Base-by-base conservation (phyloP, 2,888 invertebrate genomes). In the Plagodis dolabraria region DNA sequence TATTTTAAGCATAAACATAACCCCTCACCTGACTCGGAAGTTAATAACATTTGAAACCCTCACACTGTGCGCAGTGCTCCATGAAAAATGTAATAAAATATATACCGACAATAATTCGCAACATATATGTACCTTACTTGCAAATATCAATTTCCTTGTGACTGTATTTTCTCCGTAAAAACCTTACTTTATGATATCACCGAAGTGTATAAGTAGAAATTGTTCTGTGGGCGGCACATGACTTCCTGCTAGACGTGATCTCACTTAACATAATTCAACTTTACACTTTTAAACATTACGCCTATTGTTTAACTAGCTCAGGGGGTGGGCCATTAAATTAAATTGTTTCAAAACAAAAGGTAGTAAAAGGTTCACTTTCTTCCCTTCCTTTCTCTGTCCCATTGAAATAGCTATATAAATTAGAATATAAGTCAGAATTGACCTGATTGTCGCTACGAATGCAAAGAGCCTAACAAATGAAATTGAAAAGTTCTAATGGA, bases 11-110 rank as follows among this genome's bases (percentile, higher is more conserved):
- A 38, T n/a, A 12, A 22, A n/a, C 35, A 11, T n/a, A 1, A 9
- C 22, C 47, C n/a, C 40, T 2, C 45, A 22, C 40, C 35, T 38
- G 51, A 43, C 9, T 52, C 35, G 35, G 35, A 48, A 44, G 44
- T 48, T 43, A 58, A 53, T 46, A 50, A 33, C 45, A 45, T 47
- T 54, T 47, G 42, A 47, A 51, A 34, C 40, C 47, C 44, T 45
- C 40, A 40, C 38, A 10, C 49, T 10, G 42, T 49, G 12, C 36
- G 50, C 38, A 53, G 54, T 47, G 50, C 22, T 47, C 36, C 53
- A 63, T 63, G 53, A 63, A 60, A 64, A 59, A 53, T 51, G 58
- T 54, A 64, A 54, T 64, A 64, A 64, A 61, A 59, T 50, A 35
- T 53, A 59, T 53, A 12, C 53, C 57, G 38, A 47, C 46, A 42